Conservation (phyloP, 35 echinoderm and acorn worm genomes). For the Acanthaster planci region DNA sequence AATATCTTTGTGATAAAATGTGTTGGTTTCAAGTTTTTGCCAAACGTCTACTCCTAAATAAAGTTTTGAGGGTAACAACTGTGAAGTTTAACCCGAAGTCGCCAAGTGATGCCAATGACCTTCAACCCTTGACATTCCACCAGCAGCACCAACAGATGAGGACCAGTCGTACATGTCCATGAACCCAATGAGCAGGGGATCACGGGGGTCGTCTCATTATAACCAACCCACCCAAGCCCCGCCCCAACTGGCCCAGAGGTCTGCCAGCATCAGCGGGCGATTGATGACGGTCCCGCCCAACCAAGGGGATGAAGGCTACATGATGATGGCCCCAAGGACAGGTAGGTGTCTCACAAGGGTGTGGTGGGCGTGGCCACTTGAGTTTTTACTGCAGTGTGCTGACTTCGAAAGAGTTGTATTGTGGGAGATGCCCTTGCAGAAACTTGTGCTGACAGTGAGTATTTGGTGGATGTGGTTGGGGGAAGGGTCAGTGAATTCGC, state of each 20-base stretch:
- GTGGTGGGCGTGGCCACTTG: too few species aligned
- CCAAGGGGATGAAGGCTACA: constrained; percentile 71
- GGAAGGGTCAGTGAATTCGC: too few species aligned
- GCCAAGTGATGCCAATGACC: neutral
- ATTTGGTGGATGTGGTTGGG: too few species aligned
- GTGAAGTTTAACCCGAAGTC: too few species aligned
- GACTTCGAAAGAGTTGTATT: too few species aligned
- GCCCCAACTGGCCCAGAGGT: constrained; percentile 39
- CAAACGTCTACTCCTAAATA: too few species aligned
- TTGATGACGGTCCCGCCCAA: constrained; percentile 17
- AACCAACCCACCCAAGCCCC: constrained; percentile 31
- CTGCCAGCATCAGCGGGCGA: neutral
- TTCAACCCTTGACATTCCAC: neutral
- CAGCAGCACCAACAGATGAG: constrained; percentile 35
- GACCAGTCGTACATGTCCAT: constrained; percentile 80
- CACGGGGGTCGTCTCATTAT: constrained; percentile 31
- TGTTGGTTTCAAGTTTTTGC: too few species aligned
- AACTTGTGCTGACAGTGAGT: too few species aligned
- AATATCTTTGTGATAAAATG: too few species aligned
- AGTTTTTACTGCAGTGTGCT: too few species aligned
- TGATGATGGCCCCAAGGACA: constrained; percentile 86
- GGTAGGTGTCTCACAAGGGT: constrained; percentile 9
- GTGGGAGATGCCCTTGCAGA: too few species aligned
- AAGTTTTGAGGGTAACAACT: too few species aligned
- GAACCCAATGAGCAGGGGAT: constrained; percentile 52